Base-by-base conservation (phyloP, 2,888 invertebrate species). In the Phalangium opilio region DNA sequence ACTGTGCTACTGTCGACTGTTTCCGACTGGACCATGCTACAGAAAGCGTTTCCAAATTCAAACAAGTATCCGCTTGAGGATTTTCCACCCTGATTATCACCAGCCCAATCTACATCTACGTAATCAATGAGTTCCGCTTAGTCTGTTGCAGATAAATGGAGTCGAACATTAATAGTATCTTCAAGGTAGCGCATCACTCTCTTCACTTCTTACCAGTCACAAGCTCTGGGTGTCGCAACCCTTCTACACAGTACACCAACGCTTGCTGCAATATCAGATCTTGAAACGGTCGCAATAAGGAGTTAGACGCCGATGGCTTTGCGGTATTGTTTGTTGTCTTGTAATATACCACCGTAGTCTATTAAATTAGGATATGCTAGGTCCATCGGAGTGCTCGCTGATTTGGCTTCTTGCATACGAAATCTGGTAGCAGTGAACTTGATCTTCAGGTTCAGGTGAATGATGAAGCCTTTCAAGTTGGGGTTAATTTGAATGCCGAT, bases 51-150 rank as follows among this genome's bases (percentile, higher is more conserved):
- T 19, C 14, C 11, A 8, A 34, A n/a, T 32, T 40, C 40, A 7
- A 52, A 41, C 21, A 54, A n/a, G 21, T 48, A 41, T 11, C 55
- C 55, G 33, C 42, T 56, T n/a, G 52, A 53, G n/a, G 55, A 55
- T 32, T 45, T 41, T 20, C 50, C 12, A 32, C 44, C 47, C 36
- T 50, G 41, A 3, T 10, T 8, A 21, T 55, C 49, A 7, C 50
- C 48, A 11, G 46, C 55, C 47, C 46, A 55, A 34, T 55, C 55
- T 8, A 52, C 41, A 43, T 55, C 55, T n/a, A 34, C 40, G 40
- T 48, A 55, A 27, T 8, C 27, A 7, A 4, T 4, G 8, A 27
- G 27, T 1, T 46, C 48, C 17, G 35, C 7, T 18, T 44, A 10
- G 8, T 43, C 19, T 27, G 8, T 4, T 8, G 27, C 4, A 7